A percentile compares a stretch with the other conserved stretches of the same genome.
These are phyloP conservation scores for Eulemur macaco DNA, from an alignment of 2,113 vertebrate genomes.

Conservation along the genomic window DNA sequence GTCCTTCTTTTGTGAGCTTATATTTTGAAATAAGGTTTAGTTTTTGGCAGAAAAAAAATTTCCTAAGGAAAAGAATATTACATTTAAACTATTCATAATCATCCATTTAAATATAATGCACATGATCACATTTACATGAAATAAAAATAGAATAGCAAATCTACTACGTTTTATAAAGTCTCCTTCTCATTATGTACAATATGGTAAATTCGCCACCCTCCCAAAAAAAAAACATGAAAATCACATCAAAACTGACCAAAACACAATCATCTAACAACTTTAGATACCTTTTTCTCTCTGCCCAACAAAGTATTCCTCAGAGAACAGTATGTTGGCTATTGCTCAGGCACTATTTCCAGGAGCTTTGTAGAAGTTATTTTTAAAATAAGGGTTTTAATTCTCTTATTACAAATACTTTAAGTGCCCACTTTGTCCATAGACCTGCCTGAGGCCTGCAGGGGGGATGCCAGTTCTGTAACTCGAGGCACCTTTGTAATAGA, in stretches of 20 bases:
- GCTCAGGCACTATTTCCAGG: not conserved
- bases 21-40: not conserved
- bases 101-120: not conserved
- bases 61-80: not conserved
- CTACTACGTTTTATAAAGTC: not conserved
- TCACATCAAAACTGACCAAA: not conserved
- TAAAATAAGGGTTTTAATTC: not conserved
- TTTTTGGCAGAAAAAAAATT: not conserved
- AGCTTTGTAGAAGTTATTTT: not conserved
- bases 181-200: not conserved
- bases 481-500: not conserved
- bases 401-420: not conserved
- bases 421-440: not conserved
- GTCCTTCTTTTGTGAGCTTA: not conserved
- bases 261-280: not conserved
- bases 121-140: not conserved
- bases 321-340: not conserved
- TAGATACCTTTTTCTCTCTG: not conserved
- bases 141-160: not conserved
- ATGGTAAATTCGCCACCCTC: not conserved
- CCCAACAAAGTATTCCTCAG: not conserved
- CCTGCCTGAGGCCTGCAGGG: not conserved
- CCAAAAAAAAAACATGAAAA: not conserved
- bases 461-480: not conserved
- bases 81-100: not conserved